Conservation (phyloP, 2,113 vertebrate genomes). For the Pteropus alecto region DNA sequence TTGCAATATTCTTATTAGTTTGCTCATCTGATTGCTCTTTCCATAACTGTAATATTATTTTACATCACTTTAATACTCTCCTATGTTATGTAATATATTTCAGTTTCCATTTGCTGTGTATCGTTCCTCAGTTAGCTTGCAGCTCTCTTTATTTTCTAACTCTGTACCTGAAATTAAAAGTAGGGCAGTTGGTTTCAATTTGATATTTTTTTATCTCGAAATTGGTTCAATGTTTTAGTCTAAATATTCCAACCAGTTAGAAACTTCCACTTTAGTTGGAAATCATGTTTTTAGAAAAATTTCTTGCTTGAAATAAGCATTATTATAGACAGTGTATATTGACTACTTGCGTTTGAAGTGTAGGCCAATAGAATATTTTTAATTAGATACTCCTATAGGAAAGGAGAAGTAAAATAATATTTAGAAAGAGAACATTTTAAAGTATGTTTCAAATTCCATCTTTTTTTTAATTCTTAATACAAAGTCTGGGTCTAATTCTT, state of each 20-base stretch:
- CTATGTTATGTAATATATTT: not conserved
- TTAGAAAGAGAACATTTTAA: not conserved
- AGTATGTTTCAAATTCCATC: not conserved
- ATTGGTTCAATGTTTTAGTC: not conserved
- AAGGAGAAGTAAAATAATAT: not conserved
- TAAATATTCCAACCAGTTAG: not conserved
- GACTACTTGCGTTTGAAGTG: not conserved
- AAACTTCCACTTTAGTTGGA: not conserved
- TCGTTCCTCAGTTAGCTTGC: not conserved
- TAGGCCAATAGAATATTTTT: not conserved
- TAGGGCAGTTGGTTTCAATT: not conserved
- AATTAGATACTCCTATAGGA: not conserved
- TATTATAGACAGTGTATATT: not conserved
- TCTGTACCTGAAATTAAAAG: not conserved
- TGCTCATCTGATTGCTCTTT: not conserved
- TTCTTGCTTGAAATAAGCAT: not conserved
- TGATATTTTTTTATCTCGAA: not conserved
- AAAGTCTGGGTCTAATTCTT: not conserved
- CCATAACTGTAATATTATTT: not conserved
- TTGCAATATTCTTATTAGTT: not conserved
- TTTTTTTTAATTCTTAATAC: not conserved
- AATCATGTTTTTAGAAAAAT: not conserved
- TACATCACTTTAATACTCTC: not conserved
- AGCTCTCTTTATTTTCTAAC: not conserved
- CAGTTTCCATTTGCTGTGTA: not conserved